Evolutionary conservation across 2,888 invertebrate species (phyloP).

Genomic region (Spialia ferax): DNA sequence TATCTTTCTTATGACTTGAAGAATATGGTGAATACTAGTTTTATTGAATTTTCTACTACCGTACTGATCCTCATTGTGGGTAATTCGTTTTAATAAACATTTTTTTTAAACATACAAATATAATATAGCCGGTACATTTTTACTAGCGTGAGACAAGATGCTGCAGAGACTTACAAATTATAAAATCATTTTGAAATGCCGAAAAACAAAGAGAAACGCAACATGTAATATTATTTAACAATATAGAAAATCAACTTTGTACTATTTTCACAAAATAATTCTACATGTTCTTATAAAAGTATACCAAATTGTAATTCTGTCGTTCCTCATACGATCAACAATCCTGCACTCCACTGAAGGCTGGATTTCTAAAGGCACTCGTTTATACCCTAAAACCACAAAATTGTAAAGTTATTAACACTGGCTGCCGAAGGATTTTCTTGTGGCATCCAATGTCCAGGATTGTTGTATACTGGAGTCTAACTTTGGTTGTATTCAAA

Average conservation of each 20-base stretch:
- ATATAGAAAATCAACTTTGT: conserved; percentile 17
- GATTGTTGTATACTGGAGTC: conserved; percentile 65
- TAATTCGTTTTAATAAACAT: not conserved
- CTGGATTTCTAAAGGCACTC: conserved; percentile 85
- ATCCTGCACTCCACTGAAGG: conserved; percentile 79
- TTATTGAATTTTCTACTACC: too few relatives aligned
- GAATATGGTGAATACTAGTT: too few relatives aligned
- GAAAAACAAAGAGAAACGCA: not conserved
- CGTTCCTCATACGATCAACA: conserved; percentile 73
- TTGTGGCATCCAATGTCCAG: conserved; percentile 51
- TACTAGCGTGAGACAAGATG: not conserved
- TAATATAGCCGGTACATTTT: not conserved
- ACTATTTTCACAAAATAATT: conserved; percentile 22
- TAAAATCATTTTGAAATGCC: not conserved
- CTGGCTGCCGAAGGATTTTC: conserved; percentile 46
- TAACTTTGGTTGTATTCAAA: conserved; percentile 68
- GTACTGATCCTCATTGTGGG: too few relatives aligned
- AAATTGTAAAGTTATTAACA: conserved; percentile 59
- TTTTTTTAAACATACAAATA: not conserved
- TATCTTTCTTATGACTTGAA: too few relatives aligned
- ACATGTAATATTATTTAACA: not conserved
- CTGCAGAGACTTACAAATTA: not conserved
- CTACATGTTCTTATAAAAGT: conserved; percentile 29
- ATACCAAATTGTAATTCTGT: conserved; percentile 56
- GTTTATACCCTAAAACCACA: conserved; percentile 76